A percentile compares a stretch with the other conserved stretches of the same genome.
Evolutionary conservation across 2,888 invertebrate species (phyloP).

Genomic region (Cyrtodaria siliqua): DNA sequence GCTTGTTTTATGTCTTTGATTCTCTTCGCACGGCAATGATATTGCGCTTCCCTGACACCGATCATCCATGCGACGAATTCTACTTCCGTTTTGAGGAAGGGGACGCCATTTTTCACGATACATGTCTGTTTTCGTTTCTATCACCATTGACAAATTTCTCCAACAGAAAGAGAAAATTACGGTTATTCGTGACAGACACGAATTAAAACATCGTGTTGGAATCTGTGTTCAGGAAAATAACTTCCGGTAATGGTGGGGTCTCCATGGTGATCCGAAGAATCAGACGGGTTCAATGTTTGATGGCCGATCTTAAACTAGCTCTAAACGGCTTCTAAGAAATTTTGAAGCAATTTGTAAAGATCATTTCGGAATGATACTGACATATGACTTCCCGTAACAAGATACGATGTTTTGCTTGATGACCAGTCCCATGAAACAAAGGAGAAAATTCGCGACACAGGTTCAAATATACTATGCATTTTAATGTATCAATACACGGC

Average conservation of each 20-base stretch:
- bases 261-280: conserved; percentile 53
- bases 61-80: conserved; percentile 51
- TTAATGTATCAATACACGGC: too few relatives aligned
- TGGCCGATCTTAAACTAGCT: conserved; percentile 62
- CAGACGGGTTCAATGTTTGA: conserved; percentile 60
- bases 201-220: conserved; percentile 62
- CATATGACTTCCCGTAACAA: conserved; percentile 53
- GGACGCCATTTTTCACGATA: conserved; percentile 52
- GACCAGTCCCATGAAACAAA: too few relatives aligned
- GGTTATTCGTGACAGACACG: conserved; percentile 60
- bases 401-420: neutral
- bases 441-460: too few relatives aligned
- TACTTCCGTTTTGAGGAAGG: conserved; percentile 56
- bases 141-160: conserved; percentile 61
- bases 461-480: too few relatives aligned
- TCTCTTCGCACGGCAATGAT: conserved; percentile 34
- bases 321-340: conserved; percentile 61
- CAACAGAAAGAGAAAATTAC: conserved; percentile 60
- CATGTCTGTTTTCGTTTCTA: conserved; percentile 61
- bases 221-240: conserved; percentile 65
- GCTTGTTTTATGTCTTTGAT: neutral
- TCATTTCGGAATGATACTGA: conserved; percentile 60
- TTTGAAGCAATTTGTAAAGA: conserved; percentile 62
- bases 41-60: conserved; percentile 56
- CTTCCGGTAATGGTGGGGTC: conserved; percentile 63